Percentiles rank a stretch among this genome's conserved stretches.
These are phyloP conservation scores for Caprella mutica DNA, from an alignment of 2,888 invertebrate genomes.

Conservation along the genomic window DNA sequence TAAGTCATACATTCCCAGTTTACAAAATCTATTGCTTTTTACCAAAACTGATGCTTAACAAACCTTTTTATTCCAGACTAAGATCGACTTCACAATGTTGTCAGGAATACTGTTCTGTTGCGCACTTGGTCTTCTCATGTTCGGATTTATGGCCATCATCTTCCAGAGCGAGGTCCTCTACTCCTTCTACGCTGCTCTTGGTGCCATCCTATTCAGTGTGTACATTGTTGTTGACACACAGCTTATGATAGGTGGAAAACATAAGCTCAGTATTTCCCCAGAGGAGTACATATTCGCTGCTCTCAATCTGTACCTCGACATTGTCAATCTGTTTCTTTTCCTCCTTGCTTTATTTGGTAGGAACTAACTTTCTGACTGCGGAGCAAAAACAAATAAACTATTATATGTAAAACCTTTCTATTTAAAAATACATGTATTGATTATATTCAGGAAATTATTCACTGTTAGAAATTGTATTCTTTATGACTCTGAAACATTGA, in stretches of 20 bases:
- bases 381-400: too few relatives aligned
- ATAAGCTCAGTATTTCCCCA: conserved; percentile 49
- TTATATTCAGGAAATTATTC: too few relatives aligned
- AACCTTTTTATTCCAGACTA: conserved; percentile 54
- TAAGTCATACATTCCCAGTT: too few relatives aligned
- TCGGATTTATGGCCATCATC: conserved; percentile 64
- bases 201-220: conserved; percentile 63
- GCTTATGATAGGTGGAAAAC: conserved; percentile 42
- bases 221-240: conserved; percentile 78
- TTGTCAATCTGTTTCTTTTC: conserved; percentile 71
- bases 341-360: conserved; percentile 62
- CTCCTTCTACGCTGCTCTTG: conserved; percentile 70
- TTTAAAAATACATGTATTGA: too few relatives aligned
- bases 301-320: conserved; percentile 74
- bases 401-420: too few relatives aligned
- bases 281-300: conserved; percentile 81
- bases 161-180: conserved; percentile 47
- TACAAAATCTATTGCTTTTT: too few relatives aligned
- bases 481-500: too few relatives aligned
- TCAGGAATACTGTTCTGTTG: conserved; percentile 65
- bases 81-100: conserved; percentile 68
- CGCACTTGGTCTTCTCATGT: conserved; percentile 59
- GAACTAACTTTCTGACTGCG: too few relatives aligned
- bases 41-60: too few relatives aligned
- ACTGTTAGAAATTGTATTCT: too few relatives aligned